Base-by-base conservation (phyloP, 2,888 invertebrate genomes). In the Spisula solida region DNA sequence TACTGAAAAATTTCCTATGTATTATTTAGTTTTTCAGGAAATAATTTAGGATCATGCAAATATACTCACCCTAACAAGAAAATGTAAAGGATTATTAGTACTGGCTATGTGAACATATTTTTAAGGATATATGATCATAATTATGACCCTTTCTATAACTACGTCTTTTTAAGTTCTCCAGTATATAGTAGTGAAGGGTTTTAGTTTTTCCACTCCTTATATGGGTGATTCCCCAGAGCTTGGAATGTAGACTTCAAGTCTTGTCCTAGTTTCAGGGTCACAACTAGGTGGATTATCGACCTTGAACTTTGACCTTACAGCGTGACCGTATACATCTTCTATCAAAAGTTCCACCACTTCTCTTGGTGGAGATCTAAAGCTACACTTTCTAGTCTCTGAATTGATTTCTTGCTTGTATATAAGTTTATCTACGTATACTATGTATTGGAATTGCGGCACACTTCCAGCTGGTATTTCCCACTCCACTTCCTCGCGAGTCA, bases 391-490 rank as follows among this genome's bases (percentile, higher is more conserved):
- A 6, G 79, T 81, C 70, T 92, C 90, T 6, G 92, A 92, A 80
- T 87, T 87, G 20, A 91, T 55, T 75, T 85, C 91, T 66, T 90
- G 88, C 60, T 86, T 90, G 48, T 85, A 86, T 10, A 89, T 78
- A 34, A 81, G 51, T 60, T 85, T 88, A 70, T 92, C 91, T 18
- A 93, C 85, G 75, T 89, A 85, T 14, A 94, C 83, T 16, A 81
- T 90, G 86, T 92, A 94, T 14, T 84, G 85, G 86, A 93, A 93
- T 85, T 94, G 94, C n/a, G 94, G 94, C 14, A 92, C 92, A 83
- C 88, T 91, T 14, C 88, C 91, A 12, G 83, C 85, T 8, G 90
- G 86, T n/a, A 93, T 88, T 18, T 91, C 90, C 94, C 94, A 94
- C 12, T 81, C 55, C 0, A 94, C 87, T 48, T 86, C 86, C 18